phyloP scores from a whole-genome alignment of 2,888 invertebrate species.

The Cylindroiulus punctatus region DNA sequence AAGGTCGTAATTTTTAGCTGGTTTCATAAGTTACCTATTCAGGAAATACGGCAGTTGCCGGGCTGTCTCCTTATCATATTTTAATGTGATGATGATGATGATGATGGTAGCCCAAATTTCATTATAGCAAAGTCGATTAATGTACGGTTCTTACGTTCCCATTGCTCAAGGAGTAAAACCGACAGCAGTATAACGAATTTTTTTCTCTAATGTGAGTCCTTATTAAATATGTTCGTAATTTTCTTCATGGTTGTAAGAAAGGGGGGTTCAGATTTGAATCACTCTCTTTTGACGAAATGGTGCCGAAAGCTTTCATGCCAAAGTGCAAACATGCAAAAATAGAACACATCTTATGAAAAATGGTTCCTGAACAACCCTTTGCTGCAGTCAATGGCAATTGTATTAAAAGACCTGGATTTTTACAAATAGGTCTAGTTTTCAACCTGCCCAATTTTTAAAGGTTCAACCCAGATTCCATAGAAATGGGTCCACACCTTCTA shows the following conservation, averaged over 20 bases:
- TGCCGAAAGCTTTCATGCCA: background rate
- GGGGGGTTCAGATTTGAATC: background rate
- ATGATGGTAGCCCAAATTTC: conserved; percentile 31
- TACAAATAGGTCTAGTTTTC: background rate
- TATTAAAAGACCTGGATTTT: background rate
- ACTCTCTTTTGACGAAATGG: conserved; percentile 20
- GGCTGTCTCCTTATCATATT: background rate
- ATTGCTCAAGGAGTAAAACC: background rate
- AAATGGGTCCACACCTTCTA: background rate
- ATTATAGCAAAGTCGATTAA: background rate
- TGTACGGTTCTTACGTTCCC: background rate
- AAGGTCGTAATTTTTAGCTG: background rate
- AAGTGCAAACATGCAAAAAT: background rate
- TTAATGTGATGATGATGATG: conserved; percentile 25
- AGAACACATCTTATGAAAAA: conserved; percentile 20
- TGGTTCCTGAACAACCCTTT: background rate
- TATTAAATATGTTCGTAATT: conserved; percentile 10
- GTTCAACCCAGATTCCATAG: conserved; percentile 3
- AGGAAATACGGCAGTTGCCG: background rate
- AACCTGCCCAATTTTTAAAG: background rate
- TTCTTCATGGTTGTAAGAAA: conserved; percentile 29
- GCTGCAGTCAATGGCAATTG: background rate
- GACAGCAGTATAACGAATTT: background rate
- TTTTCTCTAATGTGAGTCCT: conserved; percentile 5
- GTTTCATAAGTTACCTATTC: background rate